Evolutionary conservation across 1,140 invertebrate genomes (phyloP).

Genomic region (Caenorhabditis brenneri): DNA sequence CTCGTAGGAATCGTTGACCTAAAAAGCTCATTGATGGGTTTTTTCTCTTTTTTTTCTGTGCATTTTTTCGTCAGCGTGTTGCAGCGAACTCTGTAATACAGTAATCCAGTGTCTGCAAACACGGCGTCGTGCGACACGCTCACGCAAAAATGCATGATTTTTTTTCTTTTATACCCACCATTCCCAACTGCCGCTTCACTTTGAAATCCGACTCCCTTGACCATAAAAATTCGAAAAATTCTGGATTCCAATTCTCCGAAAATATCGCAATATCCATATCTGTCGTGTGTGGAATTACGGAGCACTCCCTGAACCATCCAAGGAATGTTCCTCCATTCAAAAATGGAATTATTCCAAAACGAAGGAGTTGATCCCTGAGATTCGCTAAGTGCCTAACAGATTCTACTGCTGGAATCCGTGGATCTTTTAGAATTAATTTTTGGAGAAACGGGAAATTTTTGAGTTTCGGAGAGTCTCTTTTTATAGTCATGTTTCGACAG

Average conservation of each 20-base stretch:
- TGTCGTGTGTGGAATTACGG: slow-evolving; percentile 20
- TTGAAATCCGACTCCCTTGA: neutral
- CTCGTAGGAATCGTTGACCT: slow-evolving; percentile 40
- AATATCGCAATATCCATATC: slow-evolving; percentile 42
- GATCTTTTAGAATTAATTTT: neutral
- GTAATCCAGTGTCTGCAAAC: too few species aligned
- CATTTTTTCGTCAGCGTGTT: too few species aligned
- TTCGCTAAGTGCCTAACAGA: neutral
- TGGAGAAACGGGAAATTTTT: neutral
- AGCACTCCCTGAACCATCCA: slow-evolving; percentile 35
- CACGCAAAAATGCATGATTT: too few species aligned
- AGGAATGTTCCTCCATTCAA: slow-evolving; percentile 43
- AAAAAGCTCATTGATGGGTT: neutral
- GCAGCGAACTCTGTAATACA: too few species aligned
- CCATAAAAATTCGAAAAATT: slow-evolving; percentile 14
- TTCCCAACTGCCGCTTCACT: slow-evolving; percentile 19
- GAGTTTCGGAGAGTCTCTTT: neutral
- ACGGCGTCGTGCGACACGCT: too few species aligned
- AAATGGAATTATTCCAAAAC: slow-evolving; percentile 30
- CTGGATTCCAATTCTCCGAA: slow-evolving; percentile 2
- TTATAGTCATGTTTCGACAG: neutral
- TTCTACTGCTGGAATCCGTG: neutral
- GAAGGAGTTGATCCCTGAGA: neutral
- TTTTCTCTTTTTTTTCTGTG: too few species aligned
- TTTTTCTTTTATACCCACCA: neutral